Evolutionary conservation across 2,797 vertebrate genomes (phyloP), one percentile per base, ranked within the genome.

Genomic region (Myotis pilosus): DNA sequence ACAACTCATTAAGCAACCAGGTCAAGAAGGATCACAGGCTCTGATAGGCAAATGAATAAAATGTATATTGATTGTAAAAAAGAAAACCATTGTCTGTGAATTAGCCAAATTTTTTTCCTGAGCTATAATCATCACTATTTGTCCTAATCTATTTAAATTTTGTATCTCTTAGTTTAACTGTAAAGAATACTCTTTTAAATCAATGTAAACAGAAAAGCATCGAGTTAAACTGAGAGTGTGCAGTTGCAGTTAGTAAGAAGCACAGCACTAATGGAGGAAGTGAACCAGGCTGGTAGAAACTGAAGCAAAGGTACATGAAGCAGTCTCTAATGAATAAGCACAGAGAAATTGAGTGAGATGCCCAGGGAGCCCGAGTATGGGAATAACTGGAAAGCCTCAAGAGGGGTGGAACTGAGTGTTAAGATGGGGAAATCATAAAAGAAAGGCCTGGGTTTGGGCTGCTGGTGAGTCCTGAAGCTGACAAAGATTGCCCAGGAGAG

Each of bases 61-160:
- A 19, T 87, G 19, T 84, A 75, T 75, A 38, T 44, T 92, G 38
- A 68, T 75, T 94, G 36, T 84, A 30, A 92, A 69, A 94, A 91
- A 17, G 30, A 86, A 36, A 57, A 28, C 64, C 1, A 0, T 64
- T 81, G 86, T 92, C 36, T 82, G 33, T 68, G 23, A 78, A 57
- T 96, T 64, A 94, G 71, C 23, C 51, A 85, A 44, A 75, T 80
- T 71, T 94, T 88, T 94, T 81, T 76, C 0, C 22, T 44, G 11
- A 25, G 9, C 55, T 91, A 3, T 20, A 28, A 8, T 75, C 62
- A 87, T 82, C 4, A 83, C 20, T 64, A 33, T 80, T 96, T 97
- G n/a, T 79, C 69, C 25, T 93, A 49, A 79, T 88, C 28, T 78
- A 10, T 92, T 95, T 87, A 91, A 93, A 30, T 89, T 93, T 89